Evolutionary conservation across 2,888 invertebrate genomes (phyloP).

Genomic region (Cybosia mesomella): DNA sequence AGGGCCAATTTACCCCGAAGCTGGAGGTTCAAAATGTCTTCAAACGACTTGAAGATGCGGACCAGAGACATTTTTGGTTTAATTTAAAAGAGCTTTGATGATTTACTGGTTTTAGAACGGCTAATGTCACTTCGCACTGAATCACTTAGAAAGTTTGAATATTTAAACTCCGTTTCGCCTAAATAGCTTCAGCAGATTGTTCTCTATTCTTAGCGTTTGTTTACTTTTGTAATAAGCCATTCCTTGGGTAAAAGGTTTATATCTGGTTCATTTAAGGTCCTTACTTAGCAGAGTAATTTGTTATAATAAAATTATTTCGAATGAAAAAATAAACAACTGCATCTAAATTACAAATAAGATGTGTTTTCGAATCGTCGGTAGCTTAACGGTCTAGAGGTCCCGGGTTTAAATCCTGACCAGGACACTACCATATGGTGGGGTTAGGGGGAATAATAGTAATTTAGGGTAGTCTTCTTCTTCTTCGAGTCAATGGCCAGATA

Average conservation of each 20-base stretch:
- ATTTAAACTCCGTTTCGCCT: conserved; percentile 43
- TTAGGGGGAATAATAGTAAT: too few relatives aligned
- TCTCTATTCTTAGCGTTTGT: conserved; percentile 31
- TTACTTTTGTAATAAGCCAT: conserved; percentile 20
- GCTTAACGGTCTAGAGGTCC: too few relatives aligned
- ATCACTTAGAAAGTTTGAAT: conserved; percentile 49
- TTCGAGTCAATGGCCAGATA: too few relatives aligned
- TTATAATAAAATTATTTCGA: too few relatives aligned
- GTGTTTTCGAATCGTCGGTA: too few relatives aligned
- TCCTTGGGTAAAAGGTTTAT: background rate
- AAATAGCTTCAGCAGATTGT: conserved; percentile 41
- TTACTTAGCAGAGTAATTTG: background rate
- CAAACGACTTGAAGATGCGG: conserved; percentile 52
- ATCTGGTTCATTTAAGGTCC: background rate
- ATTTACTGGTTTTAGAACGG: conserved; percentile 43
- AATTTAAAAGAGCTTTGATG: conserved; percentile 50
- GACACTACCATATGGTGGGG: too few relatives aligned
- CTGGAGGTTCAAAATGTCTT: conserved; percentile 55
- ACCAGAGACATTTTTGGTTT: conserved; percentile 40
- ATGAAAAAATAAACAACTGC: too few relatives aligned
- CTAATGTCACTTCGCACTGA: conserved; percentile 43
- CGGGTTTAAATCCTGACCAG: too few relatives aligned
- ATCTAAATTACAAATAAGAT: too few relatives aligned
- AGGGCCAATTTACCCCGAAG: conserved; percentile 64
- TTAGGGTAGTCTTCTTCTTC: too few relatives aligned